phyloP scores from a whole-genome alignment of 2,797 vertebrate species.

The Emys orbicularis region DNA sequence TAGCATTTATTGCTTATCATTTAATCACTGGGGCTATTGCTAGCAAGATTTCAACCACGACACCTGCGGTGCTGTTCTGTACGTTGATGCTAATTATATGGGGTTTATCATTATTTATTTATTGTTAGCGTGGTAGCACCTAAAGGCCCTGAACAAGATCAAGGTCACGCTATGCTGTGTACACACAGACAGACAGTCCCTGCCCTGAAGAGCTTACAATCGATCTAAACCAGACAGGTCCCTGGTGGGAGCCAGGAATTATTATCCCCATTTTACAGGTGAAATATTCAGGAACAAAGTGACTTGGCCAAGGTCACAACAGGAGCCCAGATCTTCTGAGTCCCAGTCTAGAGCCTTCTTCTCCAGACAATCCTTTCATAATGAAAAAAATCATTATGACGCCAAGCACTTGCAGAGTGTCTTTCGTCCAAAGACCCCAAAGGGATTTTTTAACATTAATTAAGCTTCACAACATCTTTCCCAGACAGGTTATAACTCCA shows the following conservation, averaged over 20 bases:
- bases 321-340: neutral
- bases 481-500: neutral
- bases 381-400: neutral
- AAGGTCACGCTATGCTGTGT: fast-evolving
- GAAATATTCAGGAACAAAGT: fast-evolving
- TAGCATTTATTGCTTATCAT: neutral
- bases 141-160: neutral
- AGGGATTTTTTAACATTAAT: neutral
- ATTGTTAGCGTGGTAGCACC: fast-evolving
- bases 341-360: neutral
- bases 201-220: fast-evolving
- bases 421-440: neutral
- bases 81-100: neutral
- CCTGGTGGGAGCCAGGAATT: fast-evolving
- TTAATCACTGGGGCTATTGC: neutral
- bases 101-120: neutral
- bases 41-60: neutral
- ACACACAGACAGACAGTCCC: neutral
- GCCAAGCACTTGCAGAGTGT: neutral
- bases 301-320: fast-evolving
- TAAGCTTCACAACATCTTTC: neutral
- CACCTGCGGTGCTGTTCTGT: neutral
- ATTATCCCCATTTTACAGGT: fast-evolving
- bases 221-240: fast-evolving
- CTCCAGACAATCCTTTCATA: neutral